Base-by-base conservation (phyloP, 2,113 vertebrate species). In the Notechis scutatus region DNA sequence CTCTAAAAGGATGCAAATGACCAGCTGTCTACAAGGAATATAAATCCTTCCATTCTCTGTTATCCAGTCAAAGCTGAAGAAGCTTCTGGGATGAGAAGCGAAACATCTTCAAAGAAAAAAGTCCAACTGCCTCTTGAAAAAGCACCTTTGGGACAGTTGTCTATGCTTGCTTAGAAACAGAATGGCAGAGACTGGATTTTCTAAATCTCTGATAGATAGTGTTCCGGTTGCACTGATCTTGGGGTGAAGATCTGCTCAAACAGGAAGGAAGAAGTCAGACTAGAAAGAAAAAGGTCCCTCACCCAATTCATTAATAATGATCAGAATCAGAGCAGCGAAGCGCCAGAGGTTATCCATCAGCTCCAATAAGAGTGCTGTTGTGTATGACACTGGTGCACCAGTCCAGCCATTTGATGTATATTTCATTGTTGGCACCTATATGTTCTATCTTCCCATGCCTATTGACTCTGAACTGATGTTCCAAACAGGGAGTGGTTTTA, bases 241-340 rank as follows among this genome's bases (percentile, higher is more conserved):
- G 18, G 11, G 5, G 9, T 9, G 47, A 29, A 55, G 74, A 23
- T 74, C 21, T 42, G 18, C 74, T 21, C 23, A 15, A 1, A 9
- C n/a, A 64, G 21, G 47, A 64, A 45, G 26, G 4, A 74, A 45
- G 15, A 50, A 7, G 45, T 85, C n/a, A 1, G 23, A 9, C 47
- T 55, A 26, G n/a, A 29, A 86, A 56, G 45, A 64, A 54, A 54
- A 86, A 34, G 56, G 24, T 52, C 64, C 85, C 42, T 29, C 87
- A 89, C 47, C 2, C 39, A 23, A 64, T 93, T 34, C n/a, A 89
- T 92, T 93, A 89, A 92, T 93, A 93, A 93, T 89, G 26, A 61
- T 52, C 24, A 5, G n/a, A 14, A 56, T 34, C 42, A 20, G 24
- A 29, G 45, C 21, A 12, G 15, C 0, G 45, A 12, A 52, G 24